These are phyloP conservation scores for Thymelicus lineola DNA, from an alignment of 2,888 invertebrate genomes.

Conservation along the genomic window DNA sequence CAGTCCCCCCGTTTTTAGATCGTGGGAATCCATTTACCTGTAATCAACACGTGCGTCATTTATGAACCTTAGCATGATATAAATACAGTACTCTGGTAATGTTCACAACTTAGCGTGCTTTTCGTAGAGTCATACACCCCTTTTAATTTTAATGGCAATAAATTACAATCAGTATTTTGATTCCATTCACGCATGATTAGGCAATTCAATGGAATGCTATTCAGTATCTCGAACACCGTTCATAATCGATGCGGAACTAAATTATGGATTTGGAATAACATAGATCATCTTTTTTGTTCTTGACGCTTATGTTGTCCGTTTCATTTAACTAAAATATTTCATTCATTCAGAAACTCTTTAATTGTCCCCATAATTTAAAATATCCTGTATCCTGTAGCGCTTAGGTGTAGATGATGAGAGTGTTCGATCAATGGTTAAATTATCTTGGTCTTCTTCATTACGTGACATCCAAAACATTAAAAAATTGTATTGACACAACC, in stretches of 20 bases:
- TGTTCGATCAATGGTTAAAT: no score
- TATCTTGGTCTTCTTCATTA: no score
- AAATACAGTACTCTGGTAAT: slow-evolving; percentile 26
- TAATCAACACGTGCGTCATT: slow-evolving; percentile 42
- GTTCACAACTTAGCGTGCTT: background rate
- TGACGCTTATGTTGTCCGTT: background rate
- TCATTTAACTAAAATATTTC: background rate
- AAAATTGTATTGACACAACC: no score
- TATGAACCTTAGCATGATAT: slow-evolving; percentile 34
- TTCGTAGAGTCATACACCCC: slow-evolving; percentile 20
- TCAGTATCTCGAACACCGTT: slow-evolving; percentile 16
- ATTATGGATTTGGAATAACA: slow-evolving; percentile 10
- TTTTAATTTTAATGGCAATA: slow-evolving; percentile 76
- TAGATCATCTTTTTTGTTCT: slow-evolving; percentile 15
- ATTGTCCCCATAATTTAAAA: no score
- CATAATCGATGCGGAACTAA: slow-evolving; percentile 9
- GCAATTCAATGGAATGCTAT: slow-evolving; percentile 35
- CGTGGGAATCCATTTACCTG: slow-evolving; percentile 79
- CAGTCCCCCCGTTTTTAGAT: slow-evolving; percentile 64
- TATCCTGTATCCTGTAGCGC: no score
- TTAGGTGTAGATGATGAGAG: no score
- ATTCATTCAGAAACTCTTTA: no score
- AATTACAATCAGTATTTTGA: slow-evolving; percentile 80
- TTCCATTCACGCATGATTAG: slow-evolving; percentile 68
- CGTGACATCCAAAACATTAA: no score